Conservation (phyloP, 2,113 vertebrate genomes). For the Petroica traversi region DNA sequence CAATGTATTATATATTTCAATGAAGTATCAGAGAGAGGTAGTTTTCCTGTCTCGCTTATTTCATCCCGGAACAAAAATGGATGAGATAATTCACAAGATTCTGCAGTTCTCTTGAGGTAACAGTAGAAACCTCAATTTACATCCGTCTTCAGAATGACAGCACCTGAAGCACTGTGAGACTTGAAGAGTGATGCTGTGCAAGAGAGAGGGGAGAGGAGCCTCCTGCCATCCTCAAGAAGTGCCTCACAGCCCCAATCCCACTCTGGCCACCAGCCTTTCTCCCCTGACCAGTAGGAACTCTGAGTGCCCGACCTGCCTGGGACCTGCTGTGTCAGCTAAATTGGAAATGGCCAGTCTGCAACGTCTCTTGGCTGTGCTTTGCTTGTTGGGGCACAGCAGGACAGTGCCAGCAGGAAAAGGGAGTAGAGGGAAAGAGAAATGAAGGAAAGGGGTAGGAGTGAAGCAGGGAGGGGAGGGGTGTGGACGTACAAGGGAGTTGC, state of each 20-base stretch:
- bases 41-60: background rate
- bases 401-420: rapidly evolving
- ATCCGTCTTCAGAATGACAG: background rate
- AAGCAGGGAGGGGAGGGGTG: rapidly evolving
- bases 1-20: background rate
- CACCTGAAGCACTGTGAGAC: background rate
- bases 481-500: rapidly evolving
- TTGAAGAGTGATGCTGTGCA: background rate
- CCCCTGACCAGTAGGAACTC: background rate
- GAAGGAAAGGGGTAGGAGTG: background rate
- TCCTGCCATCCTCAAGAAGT: rapidly evolving
- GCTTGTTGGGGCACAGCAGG: no score
- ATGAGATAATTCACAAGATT: background rate
- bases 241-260: rapidly evolving
- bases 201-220: background rate
- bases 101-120: background rate
- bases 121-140: background rate
- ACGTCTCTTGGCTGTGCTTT: rapidly evolving
- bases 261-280: no score
- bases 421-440: background rate
- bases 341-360: background rate
- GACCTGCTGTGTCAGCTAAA: rapidly evolving
- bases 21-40: background rate
- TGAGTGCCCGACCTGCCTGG: rapidly evolving
- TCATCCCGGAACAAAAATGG: background rate